Evolutionary conservation across 2,113 vertebrate species (phyloP).

Genomic region (Phoenicopterus ruber): DNA sequence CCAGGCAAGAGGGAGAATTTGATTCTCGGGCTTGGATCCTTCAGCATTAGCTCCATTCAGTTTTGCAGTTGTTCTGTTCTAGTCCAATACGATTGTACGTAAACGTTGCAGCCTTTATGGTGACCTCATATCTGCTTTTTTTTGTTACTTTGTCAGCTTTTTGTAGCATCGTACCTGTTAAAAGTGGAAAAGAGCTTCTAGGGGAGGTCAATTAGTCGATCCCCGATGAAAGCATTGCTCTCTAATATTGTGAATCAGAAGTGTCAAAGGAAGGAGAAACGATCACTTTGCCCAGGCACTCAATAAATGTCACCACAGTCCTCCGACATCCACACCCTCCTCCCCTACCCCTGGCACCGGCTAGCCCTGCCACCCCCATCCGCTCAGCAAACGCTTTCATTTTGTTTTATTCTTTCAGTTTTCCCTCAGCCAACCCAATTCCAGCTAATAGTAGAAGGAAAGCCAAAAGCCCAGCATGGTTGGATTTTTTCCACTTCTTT

Average conservation of each 20-base stretch:
- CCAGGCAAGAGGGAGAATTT: neutral
- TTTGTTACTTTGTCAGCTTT: neutral
- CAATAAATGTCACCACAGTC: neutral
- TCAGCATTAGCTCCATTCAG: neutral
- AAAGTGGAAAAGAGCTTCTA: neutral
- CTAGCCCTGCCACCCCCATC: neutral
- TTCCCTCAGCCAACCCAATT: neutral
- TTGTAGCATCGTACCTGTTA: neutral
- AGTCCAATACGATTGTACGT: accelerated
- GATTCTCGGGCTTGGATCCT: neutral
- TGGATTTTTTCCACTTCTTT: conserved; percentile 17
- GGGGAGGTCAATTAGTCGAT: neutral
- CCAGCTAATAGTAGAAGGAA: neutral
- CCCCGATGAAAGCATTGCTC: neutral
- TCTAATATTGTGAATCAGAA: neutral
- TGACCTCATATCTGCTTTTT: neutral
- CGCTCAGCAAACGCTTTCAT: neutral
- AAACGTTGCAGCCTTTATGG: neutral
- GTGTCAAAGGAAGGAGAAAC: neutral
- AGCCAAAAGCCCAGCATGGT: conserved; percentile 6
- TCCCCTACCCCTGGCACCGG: neutral
- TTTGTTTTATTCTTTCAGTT: neutral
- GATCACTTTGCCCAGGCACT: neutral
- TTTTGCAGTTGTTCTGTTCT: neutral
- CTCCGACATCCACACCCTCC: neutral